Evolutionary conservation across 2,888 invertebrate genomes (phyloP).

Genomic region (Strigamia transsilvanica): DNA sequence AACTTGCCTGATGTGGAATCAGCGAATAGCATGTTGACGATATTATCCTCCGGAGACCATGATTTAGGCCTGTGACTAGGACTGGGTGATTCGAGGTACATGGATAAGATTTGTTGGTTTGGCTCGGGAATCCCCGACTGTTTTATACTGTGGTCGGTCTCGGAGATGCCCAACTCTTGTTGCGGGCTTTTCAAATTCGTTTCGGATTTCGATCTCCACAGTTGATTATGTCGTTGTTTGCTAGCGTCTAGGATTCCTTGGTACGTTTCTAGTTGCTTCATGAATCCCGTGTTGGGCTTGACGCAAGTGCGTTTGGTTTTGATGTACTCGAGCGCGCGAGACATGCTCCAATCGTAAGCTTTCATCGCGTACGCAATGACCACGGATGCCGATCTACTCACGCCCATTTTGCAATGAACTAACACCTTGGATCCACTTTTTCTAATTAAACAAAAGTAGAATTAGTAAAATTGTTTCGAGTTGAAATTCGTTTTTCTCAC

Average conservation of each 20-base stretch:
- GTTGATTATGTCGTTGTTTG: constrained; percentile 86
- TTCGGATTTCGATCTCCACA: constrained; percentile 92
- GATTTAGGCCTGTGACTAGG: constrained; percentile 72
- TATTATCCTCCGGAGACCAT: constrained; percentile 76
- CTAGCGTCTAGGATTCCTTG: constrained; percentile 94
- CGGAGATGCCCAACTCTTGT: constrained; percentile 51
- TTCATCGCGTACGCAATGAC: constrained; percentile 99
- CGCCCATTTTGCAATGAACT: constrained; percentile 99
- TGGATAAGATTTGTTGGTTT: constrained; percentile 53
- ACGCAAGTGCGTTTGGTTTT: constrained; percentile 91
- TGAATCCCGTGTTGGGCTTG: constrained; percentile 94
- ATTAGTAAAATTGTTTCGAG: neutral
- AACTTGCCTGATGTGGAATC: constrained; percentile 40
- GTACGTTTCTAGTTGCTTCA: constrained; percentile 93
- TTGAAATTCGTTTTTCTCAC: constrained; percentile 62
- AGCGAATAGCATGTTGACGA: constrained; percentile 69
- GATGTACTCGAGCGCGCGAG: constrained; percentile 87
- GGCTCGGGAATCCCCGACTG: constrained; percentile 59
- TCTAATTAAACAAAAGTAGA: constrained; percentile 63
- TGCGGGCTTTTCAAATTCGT: constrained; percentile 64
- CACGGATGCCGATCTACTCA: constrained; percentile 96
- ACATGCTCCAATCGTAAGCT: constrained; percentile 91
- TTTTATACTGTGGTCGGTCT: constrained; percentile 13
- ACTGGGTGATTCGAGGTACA: constrained; percentile 56
- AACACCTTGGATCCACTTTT: constrained; percentile 91